A percentile compares a stretch with the other conserved stretches of the same genome.
phyloP scores from a whole-genome alignment of 2,113 vertebrate species.

The Chamaetylas fuelleborni region DNA sequence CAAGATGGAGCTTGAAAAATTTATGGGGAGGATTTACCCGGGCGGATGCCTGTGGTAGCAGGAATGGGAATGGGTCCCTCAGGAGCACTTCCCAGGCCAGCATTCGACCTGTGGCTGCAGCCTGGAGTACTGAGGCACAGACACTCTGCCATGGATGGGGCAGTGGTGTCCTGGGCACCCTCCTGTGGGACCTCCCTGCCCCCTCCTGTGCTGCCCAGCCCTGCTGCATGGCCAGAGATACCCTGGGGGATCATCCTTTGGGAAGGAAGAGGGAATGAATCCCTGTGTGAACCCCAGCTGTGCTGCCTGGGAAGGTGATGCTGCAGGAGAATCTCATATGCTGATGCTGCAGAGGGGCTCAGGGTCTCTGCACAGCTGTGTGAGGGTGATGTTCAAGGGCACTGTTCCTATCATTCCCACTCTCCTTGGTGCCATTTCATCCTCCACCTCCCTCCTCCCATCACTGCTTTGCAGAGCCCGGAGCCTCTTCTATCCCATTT shows the following conservation, averaged over 20 bases:
- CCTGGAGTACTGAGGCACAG: accelerated
- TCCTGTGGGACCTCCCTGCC: accelerated
- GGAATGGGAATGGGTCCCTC: slow-evolving; percentile 47
- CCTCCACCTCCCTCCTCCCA: not conserved
- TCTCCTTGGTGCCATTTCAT: not conserved
- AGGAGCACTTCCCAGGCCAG: not conserved
- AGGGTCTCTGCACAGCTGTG: not conserved
- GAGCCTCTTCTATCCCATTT: not conserved
- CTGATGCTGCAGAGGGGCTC: not conserved
- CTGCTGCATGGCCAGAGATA: accelerated
- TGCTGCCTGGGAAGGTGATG: not conserved
- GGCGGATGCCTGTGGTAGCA: slow-evolving; percentile 41
- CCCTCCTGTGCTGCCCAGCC: not conserved
- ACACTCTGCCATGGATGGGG: accelerated
- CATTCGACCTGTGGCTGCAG: not conserved
- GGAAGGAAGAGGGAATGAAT: not conserved
- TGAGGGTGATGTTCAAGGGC: not conserved
- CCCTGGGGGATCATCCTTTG: not conserved
- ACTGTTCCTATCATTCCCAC: not conserved
- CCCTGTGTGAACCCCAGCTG: accelerated
- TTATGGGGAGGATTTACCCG: slow-evolving; percentile 45
- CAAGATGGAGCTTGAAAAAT: slow-evolving; percentile 58
- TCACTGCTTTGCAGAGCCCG: not conserved
- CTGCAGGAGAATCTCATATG: not conserved
- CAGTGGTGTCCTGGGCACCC: not conserved